Evolutionary conservation across 2,113 vertebrate species (phyloP), one percentile per base, ranked within the genome.

Genomic region (Zosterops pallidus): DNA sequence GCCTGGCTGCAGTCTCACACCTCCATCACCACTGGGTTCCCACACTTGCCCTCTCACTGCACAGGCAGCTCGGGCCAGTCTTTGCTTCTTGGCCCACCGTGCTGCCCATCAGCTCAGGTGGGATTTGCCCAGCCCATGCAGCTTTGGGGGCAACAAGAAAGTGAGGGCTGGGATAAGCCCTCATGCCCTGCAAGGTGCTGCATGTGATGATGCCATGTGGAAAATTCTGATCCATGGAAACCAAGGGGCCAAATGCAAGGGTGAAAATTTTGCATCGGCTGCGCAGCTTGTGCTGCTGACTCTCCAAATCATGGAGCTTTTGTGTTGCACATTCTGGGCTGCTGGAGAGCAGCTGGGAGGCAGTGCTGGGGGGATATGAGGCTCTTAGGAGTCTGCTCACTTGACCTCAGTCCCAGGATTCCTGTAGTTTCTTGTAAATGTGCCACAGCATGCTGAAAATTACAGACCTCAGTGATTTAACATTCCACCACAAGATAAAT

Each of bases 401-500:
- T 86, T 93, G 85, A 95, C 92, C 92, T 88, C 37, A 72, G 85
- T 90, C 85, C 75, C 75, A 91, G 87, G 95, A 85, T 91, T 94
- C 94, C 92, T 93, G 94, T 94, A 83, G 85, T 62, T 93, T 90
- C 94, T 85, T 90, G 94, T 93, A 94, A 95, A 83, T 0, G 44
- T 80, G 70, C 92, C 85, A 57, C 82, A 90, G 85, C 88, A 42
- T 76, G 94, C 70, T 88, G 86, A 83, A 88, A 90, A 96, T 94
- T 95, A 88, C 5, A 90, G 85, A 96, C 78, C 82, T 92, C 90
- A 88, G 82, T 85, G 87, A 83, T 87, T 96, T 93, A 96, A 96
- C 90, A 87, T 53, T 79, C 67, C 6, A 1, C 86, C 59, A 49
- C 85, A 65, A 72, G 95, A 90, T 85, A 85, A 80, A 88, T 80